Percentiles rank a stretch among this genome's conserved stretches.
Conservation (phyloP, 2,113 vertebrate species). For the Rhynchomys soricoides region DNA sequence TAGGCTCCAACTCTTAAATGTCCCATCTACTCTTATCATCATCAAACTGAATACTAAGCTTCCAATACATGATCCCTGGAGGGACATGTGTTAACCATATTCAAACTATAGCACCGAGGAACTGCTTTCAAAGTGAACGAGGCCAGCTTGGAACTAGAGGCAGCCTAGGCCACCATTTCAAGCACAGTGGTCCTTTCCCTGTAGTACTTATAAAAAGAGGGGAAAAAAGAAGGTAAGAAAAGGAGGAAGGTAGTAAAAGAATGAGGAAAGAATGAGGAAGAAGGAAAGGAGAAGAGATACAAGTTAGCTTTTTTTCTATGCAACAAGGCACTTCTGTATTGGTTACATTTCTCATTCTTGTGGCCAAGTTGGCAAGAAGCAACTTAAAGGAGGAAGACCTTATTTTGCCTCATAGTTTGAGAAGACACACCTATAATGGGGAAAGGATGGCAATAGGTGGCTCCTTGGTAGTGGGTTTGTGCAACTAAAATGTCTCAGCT, state of each 20-base stretch:
- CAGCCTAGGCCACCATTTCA: neutral
- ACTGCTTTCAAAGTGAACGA: constrained; percentile 44
- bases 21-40: neutral
- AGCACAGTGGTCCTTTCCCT: neutral
- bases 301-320: constrained; percentile 16
- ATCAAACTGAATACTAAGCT: neutral
- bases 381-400: neutral
- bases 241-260: neutral
- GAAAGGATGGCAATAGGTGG: neutral
- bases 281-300: neutral
- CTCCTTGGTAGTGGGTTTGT: neutral
- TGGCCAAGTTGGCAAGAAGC: neutral
- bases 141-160: constrained; percentile 5
- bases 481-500: neutral
- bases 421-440: neutral
- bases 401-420: neutral
- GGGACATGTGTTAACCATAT: neutral
- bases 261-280: neutral
- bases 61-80: neutral
- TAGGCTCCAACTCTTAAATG: neutral
- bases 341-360: neutral
- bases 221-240: constrained; percentile 29
- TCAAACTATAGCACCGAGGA: neutral
- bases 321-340: neutral
- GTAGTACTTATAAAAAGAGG: neutral